These are phyloP conservation scores for Sphaerophoria taeniata DNA, from an alignment of 2,888 invertebrate genomes.

Conservation along the genomic window DNA sequence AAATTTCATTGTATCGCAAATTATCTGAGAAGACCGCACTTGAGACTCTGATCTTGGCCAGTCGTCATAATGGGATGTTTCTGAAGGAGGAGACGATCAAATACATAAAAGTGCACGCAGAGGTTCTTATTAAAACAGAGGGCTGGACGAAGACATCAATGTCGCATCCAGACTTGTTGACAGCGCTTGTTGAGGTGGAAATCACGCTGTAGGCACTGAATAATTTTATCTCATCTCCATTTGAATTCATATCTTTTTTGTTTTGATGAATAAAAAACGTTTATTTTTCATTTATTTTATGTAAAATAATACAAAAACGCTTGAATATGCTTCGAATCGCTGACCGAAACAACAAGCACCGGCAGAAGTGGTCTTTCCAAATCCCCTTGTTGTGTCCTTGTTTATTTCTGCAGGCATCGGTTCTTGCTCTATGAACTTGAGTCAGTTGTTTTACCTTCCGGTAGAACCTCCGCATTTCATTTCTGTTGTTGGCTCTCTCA, in stretches of 20 bases:
- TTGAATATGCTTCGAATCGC: constrained; percentile 82
- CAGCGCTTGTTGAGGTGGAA: constrained; percentile 99
- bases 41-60: constrained; percentile 97
- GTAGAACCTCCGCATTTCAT: no score
- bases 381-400: no score
- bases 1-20: constrained; percentile 97
- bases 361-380: no score
- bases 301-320: constrained; percentile 81
- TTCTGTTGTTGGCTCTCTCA: no score
- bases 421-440: no score
- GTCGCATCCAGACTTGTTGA: constrained; percentile 98
- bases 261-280: background rate
- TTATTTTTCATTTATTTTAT: constrained; percentile 52
- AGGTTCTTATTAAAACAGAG: constrained; percentile 98
- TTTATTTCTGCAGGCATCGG: no score
- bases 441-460: no score
- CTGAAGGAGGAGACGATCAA: constrained; percentile 99
- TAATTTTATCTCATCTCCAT: no score
- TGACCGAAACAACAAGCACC: constrained; percentile 80
- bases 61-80: constrained; percentile 98
- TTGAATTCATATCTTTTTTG: no score
- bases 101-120: constrained; percentile 99
- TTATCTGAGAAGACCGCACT: constrained; percentile 98
- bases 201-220: constrained; percentile 84
- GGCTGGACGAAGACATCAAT: constrained; percentile 99